A percentile compares a stretch with the other conserved stretches of the same genome.
phyloP scores from a whole-genome alignment of 2,888 invertebrate species.

The Erynnis tages region DNA sequence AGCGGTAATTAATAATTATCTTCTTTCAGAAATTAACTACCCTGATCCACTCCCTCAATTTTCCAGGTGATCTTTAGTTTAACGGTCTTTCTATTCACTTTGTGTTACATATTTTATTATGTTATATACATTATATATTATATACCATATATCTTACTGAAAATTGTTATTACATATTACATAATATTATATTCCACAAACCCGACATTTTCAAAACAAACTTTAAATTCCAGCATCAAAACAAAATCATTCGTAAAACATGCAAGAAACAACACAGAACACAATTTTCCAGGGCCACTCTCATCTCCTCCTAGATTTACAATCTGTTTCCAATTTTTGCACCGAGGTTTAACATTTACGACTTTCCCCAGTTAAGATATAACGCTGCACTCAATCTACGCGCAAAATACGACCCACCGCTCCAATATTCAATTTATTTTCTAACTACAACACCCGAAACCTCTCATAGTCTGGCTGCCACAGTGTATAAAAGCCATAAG shows the following conservation, averaged over 20 bases:
- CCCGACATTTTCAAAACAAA: too few species aligned
- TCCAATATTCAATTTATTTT: conserved; percentile 72
- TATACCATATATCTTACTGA: too few species aligned
- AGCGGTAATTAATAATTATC: too few species aligned
- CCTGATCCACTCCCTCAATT: too few species aligned
- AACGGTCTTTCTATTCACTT: too few species aligned
- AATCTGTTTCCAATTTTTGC: conserved; percentile 10
- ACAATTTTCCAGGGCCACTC: not conserved
- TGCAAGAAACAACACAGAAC: not conserved
- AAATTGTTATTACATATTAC: too few species aligned
- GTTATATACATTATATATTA: too few species aligned
- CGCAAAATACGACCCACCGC: conserved; percentile 47
- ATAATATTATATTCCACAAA: too few species aligned
- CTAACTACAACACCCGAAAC: conserved; percentile 56
- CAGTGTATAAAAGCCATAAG: not conserved
- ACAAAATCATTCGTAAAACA: not conserved
- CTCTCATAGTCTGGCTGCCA: conserved; percentile 38
- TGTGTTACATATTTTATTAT: too few species aligned
- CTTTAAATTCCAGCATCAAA: not conserved
- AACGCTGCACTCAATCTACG: conserved; percentile 56
- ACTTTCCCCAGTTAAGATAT: conserved; percentile 47
- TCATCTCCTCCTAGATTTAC: conserved; percentile 8
- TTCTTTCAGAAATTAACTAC: too few species aligned
- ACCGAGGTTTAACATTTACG: conserved; percentile 19
- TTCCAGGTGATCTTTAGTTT: too few species aligned